Evolutionary conservation across 2,888 invertebrate species (phyloP).

Genomic region (Metallyticus violacea): DNA sequence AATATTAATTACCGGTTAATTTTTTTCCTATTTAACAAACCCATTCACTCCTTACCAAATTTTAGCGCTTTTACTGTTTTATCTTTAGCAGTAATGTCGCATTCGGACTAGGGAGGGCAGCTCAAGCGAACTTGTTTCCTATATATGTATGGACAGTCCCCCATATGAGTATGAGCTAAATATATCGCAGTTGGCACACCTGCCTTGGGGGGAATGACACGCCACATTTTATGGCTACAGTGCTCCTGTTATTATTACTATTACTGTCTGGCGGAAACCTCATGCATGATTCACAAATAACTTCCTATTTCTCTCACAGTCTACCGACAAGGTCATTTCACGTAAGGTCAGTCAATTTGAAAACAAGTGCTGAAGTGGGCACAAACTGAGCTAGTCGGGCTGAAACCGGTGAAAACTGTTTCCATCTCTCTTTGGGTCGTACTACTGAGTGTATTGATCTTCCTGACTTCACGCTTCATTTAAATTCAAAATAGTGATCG

Average conservation of each 20-base stretch:
- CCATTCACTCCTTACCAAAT: too few species aligned
- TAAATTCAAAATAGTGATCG: too few species aligned
- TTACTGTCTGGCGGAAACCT: neutral
- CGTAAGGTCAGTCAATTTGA: neutral
- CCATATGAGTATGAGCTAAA: neutral
- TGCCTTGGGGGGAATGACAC: neutral
- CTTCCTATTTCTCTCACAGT: neutral
- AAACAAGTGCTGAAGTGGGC: too few species aligned
- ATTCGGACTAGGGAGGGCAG: neutral
- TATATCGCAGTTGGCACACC: neutral
- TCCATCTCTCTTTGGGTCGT: too few species aligned
- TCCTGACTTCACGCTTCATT: too few species aligned
- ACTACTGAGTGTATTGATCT: too few species aligned
- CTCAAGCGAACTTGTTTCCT: too few species aligned
- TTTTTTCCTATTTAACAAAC: too few species aligned
- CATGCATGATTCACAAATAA: neutral
- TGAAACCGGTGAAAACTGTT: neutral
- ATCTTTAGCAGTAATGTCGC: too few species aligned
- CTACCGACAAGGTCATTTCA: neutral
- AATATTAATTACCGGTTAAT: too few species aligned
- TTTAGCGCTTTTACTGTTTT: too few species aligned
- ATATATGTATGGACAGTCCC: neutral
- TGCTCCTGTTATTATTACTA: neutral
- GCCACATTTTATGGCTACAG: neutral
- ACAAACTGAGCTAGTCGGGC: too few species aligned